phyloP scores from a whole-genome alignment of 2,797 vertebrate species.

The Leptatherina wallacei region DNA sequence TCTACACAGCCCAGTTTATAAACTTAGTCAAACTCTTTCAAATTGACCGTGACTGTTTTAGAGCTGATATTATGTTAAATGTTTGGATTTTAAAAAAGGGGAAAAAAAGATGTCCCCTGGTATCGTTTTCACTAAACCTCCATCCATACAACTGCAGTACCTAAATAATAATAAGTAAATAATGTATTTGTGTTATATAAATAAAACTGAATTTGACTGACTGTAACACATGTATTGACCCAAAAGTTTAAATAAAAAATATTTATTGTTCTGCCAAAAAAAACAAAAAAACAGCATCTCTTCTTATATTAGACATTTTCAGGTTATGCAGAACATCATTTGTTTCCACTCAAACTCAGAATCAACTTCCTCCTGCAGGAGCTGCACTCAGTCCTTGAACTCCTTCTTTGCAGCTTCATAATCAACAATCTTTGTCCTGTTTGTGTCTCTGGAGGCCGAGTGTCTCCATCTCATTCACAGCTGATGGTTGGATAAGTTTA shows the following conservation, averaged over 20 bases:
- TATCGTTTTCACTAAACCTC: too few relatives aligned
- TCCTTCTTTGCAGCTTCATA: neutral
- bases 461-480: neutral
- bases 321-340: conserved; percentile 32
- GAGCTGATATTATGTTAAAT: too few relatives aligned
- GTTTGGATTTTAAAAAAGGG: too few relatives aligned
- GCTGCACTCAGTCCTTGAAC: neutral
- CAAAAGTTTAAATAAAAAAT: conserved; percentile 29
- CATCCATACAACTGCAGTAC: neutral
- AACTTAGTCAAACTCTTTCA: too few relatives aligned
- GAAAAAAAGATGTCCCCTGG: too few relatives aligned
- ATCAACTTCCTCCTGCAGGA: too few relatives aligned
- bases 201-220: too few relatives aligned
- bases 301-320: conserved; percentile 32
- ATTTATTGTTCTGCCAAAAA: conserved; percentile 35
- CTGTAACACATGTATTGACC: neutral
- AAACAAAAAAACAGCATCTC: conserved; percentile 3
- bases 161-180: too few relatives aligned
- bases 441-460: neutral
- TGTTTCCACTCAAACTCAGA: neutral
- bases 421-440: neutral
- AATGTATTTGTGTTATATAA: too few relatives aligned
- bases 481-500: neutral
- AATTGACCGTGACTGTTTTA: too few relatives aligned
- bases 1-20: too few relatives aligned